A percentile compares a stretch with the other conserved stretches of the same genome.
Conservation (phyloP, 2,888 invertebrate genomes). For the Drosophila testacea region DNA sequence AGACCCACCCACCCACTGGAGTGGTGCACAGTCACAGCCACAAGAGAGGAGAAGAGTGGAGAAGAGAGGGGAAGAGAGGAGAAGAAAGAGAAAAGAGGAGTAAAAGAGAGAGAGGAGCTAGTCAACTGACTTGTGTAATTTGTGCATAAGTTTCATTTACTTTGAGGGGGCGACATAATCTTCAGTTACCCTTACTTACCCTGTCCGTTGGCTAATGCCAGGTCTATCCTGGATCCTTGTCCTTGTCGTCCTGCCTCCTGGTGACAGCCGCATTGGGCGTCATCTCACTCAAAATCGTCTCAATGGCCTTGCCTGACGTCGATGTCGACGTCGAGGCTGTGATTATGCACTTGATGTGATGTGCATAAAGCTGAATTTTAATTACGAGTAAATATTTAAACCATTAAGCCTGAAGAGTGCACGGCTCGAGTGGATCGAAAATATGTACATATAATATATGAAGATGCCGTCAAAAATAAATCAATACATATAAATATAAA, state of each 20-base stretch:
- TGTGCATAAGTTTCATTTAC: conserved; percentile 80
- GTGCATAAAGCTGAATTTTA: conserved; percentile 78
- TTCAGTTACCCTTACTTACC: conserved; percentile 64
- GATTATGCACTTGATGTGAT: conserved; percentile 79
- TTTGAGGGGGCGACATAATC: conserved; percentile 77
- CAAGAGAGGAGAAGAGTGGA: conserved; percentile 7
- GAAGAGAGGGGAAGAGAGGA: not conserved
- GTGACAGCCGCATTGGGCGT: conserved; percentile 57
- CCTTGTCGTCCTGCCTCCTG: conserved; percentile 15
- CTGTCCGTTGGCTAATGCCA: conserved; percentile 54
- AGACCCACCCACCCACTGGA: not conserved
- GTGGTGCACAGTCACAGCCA: conserved; percentile 30
- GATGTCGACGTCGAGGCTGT: conserved; percentile 37
- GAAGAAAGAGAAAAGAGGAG: not conserved
- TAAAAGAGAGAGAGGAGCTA: conserved; percentile 21
- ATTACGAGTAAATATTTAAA: conserved; percentile 79
- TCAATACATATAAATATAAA: not conserved
- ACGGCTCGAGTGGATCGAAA: conserved; percentile 24
- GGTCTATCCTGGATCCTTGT: not conserved
- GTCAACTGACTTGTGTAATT: conserved; percentile 79
- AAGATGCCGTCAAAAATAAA: not conserved
- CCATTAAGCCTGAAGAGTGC: conserved; percentile 60
- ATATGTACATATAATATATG: conserved; percentile 2
- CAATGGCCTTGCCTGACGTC: conserved; percentile 69
- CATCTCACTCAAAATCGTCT: conserved; percentile 63